Conservation (phyloP, 2,113 vertebrate genomes). For the Bettongia penicillata region DNA sequence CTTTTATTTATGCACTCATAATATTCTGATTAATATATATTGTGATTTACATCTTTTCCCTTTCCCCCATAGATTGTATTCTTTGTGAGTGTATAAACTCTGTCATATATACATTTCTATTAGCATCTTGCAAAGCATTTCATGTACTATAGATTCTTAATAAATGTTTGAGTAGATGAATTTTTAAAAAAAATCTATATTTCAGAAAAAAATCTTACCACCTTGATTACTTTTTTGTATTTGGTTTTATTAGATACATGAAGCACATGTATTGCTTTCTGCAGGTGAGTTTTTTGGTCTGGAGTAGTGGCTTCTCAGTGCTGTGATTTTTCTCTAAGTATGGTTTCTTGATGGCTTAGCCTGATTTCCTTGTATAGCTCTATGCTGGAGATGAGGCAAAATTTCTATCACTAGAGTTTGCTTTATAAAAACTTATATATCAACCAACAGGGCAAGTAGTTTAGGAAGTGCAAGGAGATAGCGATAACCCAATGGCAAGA, state of each 20-base stretch:
- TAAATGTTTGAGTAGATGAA: not conserved
- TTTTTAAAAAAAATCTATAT: not conserved
- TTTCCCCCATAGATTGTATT: not conserved
- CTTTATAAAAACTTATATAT: not conserved
- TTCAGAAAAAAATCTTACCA: conserved; percentile 13
- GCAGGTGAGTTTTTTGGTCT: not conserved
- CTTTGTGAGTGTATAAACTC: not conserved
- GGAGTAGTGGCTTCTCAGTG: not conserved
- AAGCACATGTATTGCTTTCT: not conserved
- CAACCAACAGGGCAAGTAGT: not conserved
- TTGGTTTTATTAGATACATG: not conserved
- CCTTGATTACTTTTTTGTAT: conserved; percentile 16
- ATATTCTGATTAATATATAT: not conserved
- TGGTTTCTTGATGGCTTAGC: not conserved
- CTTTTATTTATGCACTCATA: not conserved
- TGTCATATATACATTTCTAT: not conserved
- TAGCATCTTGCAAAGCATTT: not conserved
- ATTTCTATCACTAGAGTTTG: not conserved
- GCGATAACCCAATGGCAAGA: not conserved
- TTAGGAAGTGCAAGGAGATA: not conserved
- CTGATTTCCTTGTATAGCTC: not conserved
- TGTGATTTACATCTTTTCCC: not conserved
- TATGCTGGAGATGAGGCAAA: not conserved
- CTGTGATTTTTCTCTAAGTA: not conserved
- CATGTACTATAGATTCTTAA: not conserved